These are phyloP conservation scores for Yponomeuta sedellus DNA, from an alignment of 2,888 invertebrate species.

Conservation along the genomic window DNA sequence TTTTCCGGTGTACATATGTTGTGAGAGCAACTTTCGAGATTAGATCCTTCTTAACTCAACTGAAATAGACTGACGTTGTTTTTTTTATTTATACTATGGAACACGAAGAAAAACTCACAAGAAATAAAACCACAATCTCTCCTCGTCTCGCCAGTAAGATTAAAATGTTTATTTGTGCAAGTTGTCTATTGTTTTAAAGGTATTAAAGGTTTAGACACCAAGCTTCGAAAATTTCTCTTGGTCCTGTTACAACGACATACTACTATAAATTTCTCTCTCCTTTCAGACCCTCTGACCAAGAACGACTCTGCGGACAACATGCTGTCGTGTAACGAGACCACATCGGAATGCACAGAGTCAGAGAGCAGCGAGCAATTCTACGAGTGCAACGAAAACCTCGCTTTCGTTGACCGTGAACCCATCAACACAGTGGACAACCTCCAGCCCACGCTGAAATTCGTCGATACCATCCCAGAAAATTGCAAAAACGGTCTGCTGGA, in stretches of 20 bases:
- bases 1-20: too few species aligned
- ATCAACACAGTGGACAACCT: constrained; percentile 41
- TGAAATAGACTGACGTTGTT: too few species aligned
- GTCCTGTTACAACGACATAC: not conserved
- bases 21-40: not conserved
- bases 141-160: too few species aligned
- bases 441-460: constrained; percentile 45
- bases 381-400: constrained; percentile 61
- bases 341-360: constrained; percentile 71
- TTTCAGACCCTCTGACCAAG: constrained; percentile 62
- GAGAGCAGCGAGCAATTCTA: constrained; percentile 72
- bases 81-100: too few species aligned
- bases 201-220: too few species aligned
- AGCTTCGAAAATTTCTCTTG: too few species aligned
- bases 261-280: not conserved
- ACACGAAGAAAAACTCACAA: too few species aligned
- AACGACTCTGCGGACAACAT: constrained; percentile 71
- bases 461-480: constrained; percentile 44
- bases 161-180: too few species aligned
- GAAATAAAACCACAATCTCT: too few species aligned
- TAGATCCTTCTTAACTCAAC: too few species aligned
- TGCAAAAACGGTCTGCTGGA: constrained; percentile 34
- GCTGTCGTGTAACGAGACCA: constrained; percentile 69
- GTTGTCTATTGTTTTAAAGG: too few species aligned
- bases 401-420: constrained; percentile 53